Conservation (phyloP, 2,888 invertebrate genomes). For the Caenorhabditis sp. region DNA sequence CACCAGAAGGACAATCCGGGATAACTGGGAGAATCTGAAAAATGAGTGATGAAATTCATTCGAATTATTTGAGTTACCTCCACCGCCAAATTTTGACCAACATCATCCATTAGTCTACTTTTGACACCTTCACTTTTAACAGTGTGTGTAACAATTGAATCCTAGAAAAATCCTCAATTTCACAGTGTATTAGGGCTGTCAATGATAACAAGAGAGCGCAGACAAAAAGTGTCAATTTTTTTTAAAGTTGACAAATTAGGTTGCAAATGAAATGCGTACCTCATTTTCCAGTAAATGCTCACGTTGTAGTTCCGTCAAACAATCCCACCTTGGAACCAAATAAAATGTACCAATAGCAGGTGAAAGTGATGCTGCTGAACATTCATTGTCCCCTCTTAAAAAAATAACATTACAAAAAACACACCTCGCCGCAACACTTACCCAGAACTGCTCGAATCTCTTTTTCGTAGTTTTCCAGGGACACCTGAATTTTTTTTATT, state of each 20-base stretch:
- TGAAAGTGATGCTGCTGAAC: conserved; percentile 23
- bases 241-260: too few relatives aligned
- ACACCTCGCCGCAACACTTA: conserved; percentile 1
- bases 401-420: not conserved
- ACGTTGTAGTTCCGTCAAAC: conserved; percentile 3
- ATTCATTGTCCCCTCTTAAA: conserved; percentile 24
- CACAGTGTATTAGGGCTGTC: conserved; percentile 26
- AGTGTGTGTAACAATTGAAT: not conserved
- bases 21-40: conserved; percentile 47
- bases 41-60: not conserved
- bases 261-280: too few relatives aligned
- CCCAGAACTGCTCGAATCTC: conserved; percentile 20
- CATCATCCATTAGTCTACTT: not conserved
- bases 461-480: conserved; percentile 12
- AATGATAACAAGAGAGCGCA: conserved; percentile 19
- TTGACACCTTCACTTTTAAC: not conserved
- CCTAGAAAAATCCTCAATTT: conserved; percentile 1
- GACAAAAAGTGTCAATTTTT: too few relatives aligned
- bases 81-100: conserved; percentile 18
- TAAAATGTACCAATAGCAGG: conserved; percentile 32
- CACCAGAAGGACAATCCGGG: conserved; percentile 58
- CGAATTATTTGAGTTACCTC: conserved; percentile 7
- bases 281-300: not conserved
- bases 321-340: conserved; percentile 37
- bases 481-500: not conserved